A percentile compares a stretch with the other conserved stretches of the same genome.
These are phyloP conservation scores for Chalcosyrphus nemorum DNA, from an alignment of 2,888 invertebrate species.

Conservation along the genomic window DNA sequence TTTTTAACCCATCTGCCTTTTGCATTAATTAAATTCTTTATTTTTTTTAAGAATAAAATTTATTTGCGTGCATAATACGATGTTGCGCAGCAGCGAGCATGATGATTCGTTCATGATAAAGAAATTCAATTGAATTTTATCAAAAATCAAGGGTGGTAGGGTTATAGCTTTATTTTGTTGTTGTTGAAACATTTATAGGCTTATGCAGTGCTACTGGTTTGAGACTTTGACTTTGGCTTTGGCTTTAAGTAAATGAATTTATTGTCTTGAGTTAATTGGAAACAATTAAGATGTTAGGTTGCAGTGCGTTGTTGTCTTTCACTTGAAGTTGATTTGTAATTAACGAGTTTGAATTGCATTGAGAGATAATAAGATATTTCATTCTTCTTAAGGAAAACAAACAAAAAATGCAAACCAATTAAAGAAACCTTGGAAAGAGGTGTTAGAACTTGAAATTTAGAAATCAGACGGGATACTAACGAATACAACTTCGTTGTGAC, in stretches of 20 bases:
- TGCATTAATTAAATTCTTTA: constrained; percentile 43
- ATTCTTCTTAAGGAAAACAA: no score
- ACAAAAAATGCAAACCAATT: constrained; percentile 2
- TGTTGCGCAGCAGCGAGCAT: background rate
- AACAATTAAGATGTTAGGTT: constrained; percentile 6
- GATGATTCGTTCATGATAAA: constrained; percentile 1
- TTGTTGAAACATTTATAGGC: background rate
- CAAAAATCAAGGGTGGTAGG: constrained; percentile 1
- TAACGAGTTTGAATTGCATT: background rate
- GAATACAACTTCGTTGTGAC: no score
- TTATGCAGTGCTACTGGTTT: background rate
- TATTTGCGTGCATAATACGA: constrained; percentile 17
- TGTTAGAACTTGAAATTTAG: background rate
- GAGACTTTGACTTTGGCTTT: background rate
- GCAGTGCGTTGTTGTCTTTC: background rate
- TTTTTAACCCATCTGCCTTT: constrained; percentile 24
- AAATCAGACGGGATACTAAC: no score
- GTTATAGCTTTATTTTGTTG: background rate
- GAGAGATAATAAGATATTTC: background rate
- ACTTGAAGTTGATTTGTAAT: constrained; percentile 9
- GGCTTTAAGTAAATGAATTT: background rate
- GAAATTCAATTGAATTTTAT: constrained; percentile 6
- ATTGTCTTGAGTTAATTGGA: constrained; percentile 20
- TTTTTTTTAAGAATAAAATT: constrained; percentile 26
- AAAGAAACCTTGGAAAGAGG: background rate